Base-by-base conservation (phyloP, 2,797 vertebrate genomes). In the Octomys mimax region DNA sequence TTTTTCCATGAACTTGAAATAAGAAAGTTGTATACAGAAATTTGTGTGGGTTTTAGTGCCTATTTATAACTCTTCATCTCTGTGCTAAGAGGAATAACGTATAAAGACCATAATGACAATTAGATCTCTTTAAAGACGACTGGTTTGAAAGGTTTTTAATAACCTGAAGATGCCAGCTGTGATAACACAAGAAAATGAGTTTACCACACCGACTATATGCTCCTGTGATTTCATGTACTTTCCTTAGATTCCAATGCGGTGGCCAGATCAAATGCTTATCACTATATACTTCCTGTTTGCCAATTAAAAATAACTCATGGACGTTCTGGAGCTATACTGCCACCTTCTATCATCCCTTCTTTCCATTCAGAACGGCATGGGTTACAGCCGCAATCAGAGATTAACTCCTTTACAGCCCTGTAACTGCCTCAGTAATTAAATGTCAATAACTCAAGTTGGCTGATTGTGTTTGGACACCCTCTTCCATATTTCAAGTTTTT, bases 141-240 rank as follows among this genome's bases (percentile, higher is more conserved):
- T 92, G 13, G 39, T 97, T 98, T 96, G 81, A 95, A 75, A 93
- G 91, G 54, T 94, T 85, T 95, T 97, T 96, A 92, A 94, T 98
- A 95, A 68, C 94, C 86, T 85, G 81, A 97, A 78, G 71, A 90
- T 71, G 3, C 84, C 96, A 97, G 90, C 36, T 82, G 87, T 36
- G 93, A 73, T 94, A 71, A 81, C 73, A 79, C 77, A 83, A 95
- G 95, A 97, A 97, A 95, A 96, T 80, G 19, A 92, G 94, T 94
- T 95, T 97, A 71, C 79, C 90, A 78, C 90, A 96, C 39, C 13
- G 85, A 90, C 97, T 94, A 96, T 94, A 87, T 66, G 82, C 90
- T 95, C 71, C 94, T 92, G 82, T 77, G 88, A 82, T 96, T 98
- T 97, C 97, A 97, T 92, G 86, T n/a, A 36, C 42, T 93, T 71